Evolutionary conservation across 2,888 invertebrate genomes (phyloP).

Genomic region (Eledona agricola): DNA sequence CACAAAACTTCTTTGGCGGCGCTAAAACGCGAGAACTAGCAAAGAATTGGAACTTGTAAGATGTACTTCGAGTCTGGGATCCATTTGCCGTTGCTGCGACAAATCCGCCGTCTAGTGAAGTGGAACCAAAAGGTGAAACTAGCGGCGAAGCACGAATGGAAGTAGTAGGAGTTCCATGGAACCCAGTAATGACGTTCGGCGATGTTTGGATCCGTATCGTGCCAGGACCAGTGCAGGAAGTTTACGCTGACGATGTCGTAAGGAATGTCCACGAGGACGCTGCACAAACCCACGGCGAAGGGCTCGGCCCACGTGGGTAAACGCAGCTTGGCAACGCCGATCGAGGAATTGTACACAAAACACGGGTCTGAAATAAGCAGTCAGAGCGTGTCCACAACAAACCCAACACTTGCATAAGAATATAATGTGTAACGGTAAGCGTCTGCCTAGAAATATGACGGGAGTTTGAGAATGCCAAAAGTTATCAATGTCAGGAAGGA

Average conservation of each 20-base stretch:
- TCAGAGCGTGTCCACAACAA: background rate
- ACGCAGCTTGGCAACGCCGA: constrained; percentile 67
- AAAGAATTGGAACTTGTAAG: background rate
- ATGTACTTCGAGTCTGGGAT: constrained; percentile 57
- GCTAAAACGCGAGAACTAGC: constrained; percentile 56
- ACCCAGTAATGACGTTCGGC: constrained; percentile 82
- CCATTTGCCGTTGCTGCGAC: constrained; percentile 68
- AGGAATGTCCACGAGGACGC: constrained; percentile 79
- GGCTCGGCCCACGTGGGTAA: constrained; percentile 69
- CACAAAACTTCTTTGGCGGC: constrained; percentile 65
- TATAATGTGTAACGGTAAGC: constrained; percentile 78
- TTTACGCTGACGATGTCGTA: constrained; percentile 83
- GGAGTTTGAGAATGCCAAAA: constrained; percentile 86
- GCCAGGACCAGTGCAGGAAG: constrained; percentile 87
- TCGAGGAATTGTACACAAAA: constrained; percentile 69
- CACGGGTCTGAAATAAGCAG: constrained; percentile 63
- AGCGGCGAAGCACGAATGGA: constrained; percentile 79
- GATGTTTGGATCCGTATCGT: constrained; percentile 77
- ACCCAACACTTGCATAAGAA: constrained; percentile 68
- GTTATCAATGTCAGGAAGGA: constrained; percentile 78
- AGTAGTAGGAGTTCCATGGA: constrained; percentile 86
- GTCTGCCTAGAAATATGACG: constrained; percentile 74
- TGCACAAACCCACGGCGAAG: constrained; percentile 74
- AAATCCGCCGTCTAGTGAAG: constrained; percentile 66
- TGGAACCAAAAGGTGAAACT: constrained; percentile 77